Evolutionary conservation across 1,140 invertebrate genomes (phyloP).

Genomic region (Orius laevigatus): DNA sequence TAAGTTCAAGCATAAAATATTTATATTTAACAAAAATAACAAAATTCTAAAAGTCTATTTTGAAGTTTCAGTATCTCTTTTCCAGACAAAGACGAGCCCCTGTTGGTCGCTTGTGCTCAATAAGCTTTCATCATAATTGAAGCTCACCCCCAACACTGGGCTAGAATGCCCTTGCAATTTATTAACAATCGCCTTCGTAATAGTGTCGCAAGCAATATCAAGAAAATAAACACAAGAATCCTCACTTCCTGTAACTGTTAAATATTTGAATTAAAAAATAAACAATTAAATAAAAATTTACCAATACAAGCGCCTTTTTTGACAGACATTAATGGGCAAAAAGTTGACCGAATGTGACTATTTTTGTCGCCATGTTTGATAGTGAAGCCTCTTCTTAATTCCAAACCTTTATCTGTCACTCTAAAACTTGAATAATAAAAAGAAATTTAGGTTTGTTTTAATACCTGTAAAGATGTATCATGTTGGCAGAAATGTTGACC

Average conservation of each 20-base stretch:
- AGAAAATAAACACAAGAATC: slow-evolving; percentile 74
- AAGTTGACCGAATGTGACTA: slow-evolving; percentile 47
- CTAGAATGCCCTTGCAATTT: slow-evolving; percentile 70
- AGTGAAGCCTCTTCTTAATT: slow-evolving; percentile 44
- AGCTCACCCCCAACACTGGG: slow-evolving; percentile 64
- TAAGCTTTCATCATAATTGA: slow-evolving; percentile 79
- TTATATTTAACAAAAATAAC: too few relatives aligned
- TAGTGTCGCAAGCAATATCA: slow-evolving; percentile 56
- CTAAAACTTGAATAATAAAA: slow-evolving; percentile 29
- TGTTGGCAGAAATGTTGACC: slow-evolving; percentile 60
- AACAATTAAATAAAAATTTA: slow-evolving; percentile 26
- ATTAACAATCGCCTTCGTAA: slow-evolving; percentile 54
- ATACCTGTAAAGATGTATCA: slow-evolving; percentile 46
- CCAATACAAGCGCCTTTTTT: slow-evolving; percentile 59
- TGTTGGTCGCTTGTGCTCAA: slow-evolving; percentile 68
- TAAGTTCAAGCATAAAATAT: too few relatives aligned
- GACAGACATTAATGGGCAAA: slow-evolving; percentile 74
- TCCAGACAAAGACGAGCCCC: slow-evolving; percentile 76
- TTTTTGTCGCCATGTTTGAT: slow-evolving; percentile 40
- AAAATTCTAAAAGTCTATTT: too few relatives aligned
- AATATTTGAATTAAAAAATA: slow-evolving; percentile 9
- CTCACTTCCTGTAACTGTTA: slow-evolving; percentile 65
- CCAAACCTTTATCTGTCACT: slow-evolving; percentile 43
- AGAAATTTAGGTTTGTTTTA: slow-evolving; percentile 4
- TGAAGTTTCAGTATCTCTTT: too few relatives aligned